phyloP scores from a whole-genome alignment of 1,140 invertebrate species.

The Apis cerana region DNA sequence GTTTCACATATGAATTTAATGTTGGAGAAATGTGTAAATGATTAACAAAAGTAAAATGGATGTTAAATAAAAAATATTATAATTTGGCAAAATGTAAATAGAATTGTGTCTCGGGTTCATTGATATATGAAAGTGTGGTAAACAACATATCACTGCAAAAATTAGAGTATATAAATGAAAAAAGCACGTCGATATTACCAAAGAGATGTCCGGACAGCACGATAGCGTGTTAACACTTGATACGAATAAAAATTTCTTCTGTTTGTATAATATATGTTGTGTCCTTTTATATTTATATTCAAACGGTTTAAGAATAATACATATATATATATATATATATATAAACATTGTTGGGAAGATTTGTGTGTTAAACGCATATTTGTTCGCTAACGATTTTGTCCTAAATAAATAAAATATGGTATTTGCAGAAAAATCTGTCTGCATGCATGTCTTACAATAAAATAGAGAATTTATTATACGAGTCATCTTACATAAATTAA shows the following conservation, averaged over 20 bases:
- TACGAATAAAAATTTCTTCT: slow-evolving; percentile 57
- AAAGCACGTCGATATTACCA: slow-evolving; percentile 34
- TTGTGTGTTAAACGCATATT: no score
- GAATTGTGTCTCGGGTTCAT: slow-evolving; percentile 8
- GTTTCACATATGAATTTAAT: slow-evolving; percentile 18
- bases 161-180: slow-evolving; percentile 48
- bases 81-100: neutral
- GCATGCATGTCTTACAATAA: slow-evolving; percentile 40
- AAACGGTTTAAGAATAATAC: neutral
- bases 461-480: slow-evolving; percentile 56
- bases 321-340: no score
- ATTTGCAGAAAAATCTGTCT: no score
- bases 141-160: slow-evolving; percentile 56
- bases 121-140: neutral
- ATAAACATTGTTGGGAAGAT: no score
- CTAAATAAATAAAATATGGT: no score
- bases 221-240: slow-evolving; percentile 51
- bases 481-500: slow-evolving; percentile 48
- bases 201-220: slow-evolving; percentile 42
- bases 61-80: slow-evolving; percentile 11
- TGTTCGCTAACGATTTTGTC: no score
- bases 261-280: slow-evolving; percentile 46
- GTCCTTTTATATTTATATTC: slow-evolving; percentile 4
- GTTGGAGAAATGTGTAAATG: slow-evolving; percentile 21
- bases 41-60: slow-evolving; percentile 5